Percentiles rank a stretch among this genome's conserved stretches.
Conservation (phyloP, 2,113 vertebrate species). For the Procapra przewalskii region DNA sequence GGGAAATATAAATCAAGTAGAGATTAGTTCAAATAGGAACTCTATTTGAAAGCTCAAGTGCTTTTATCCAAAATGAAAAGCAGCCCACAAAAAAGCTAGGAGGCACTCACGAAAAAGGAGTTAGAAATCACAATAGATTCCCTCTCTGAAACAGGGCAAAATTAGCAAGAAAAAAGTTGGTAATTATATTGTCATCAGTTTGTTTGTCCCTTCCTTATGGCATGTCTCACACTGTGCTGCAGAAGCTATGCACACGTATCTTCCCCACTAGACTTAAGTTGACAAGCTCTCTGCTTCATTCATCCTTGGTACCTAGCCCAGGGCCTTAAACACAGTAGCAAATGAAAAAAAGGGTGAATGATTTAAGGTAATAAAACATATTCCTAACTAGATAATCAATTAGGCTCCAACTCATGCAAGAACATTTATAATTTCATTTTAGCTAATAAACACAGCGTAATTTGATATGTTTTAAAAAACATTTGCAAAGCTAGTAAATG, state of each 20-base stretch:
- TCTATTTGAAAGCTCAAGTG: background rate
- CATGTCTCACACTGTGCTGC: background rate
- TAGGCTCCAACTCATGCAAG: constrained; percentile 6
- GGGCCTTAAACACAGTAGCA: background rate
- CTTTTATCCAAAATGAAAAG: constrained; percentile 18
- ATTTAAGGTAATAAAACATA: background rate
- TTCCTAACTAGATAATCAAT: background rate
- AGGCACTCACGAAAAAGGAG: background rate
- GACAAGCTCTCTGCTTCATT: background rate
- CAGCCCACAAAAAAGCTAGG: background rate
- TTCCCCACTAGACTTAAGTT: background rate
- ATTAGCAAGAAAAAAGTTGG: background rate
- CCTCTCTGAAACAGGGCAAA: background rate
- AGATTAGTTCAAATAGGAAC: background rate
- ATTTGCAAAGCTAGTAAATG: constrained; percentile 31
- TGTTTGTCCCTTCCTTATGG: background rate
- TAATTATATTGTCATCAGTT: background rate
- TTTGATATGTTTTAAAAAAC: background rate
- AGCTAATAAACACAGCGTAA: constrained; percentile 18
- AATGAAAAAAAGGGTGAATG: background rate
- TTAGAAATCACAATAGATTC: background rate
- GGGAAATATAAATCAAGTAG: constrained; percentile 2
- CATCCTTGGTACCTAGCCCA: background rate
- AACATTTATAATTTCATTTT: constrained; percentile 33
- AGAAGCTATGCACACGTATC: background rate